Evolutionary conservation across 1,140 invertebrate species (phyloP).

Genomic region (Eumaeus atala): DNA sequence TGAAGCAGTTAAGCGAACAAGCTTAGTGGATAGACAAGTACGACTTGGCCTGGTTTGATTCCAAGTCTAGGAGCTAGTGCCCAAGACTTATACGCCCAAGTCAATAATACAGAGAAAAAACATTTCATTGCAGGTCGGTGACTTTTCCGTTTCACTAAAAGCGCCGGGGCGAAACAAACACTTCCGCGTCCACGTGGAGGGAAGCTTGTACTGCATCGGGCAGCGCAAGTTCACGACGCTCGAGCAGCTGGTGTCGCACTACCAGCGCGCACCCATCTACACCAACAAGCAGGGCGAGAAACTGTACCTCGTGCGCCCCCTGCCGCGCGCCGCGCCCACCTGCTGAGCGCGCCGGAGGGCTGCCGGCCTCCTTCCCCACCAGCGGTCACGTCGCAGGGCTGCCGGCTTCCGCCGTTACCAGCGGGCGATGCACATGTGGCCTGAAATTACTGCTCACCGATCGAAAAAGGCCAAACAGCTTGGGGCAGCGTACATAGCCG

Average conservation of each 20-base stretch:
- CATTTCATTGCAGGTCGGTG: conserved; percentile 87
- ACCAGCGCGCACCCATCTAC: conserved; percentile 98
- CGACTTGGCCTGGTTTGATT: too few species aligned
- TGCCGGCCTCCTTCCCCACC: not conserved
- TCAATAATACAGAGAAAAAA: too few species aligned
- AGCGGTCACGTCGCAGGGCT: not conserved
- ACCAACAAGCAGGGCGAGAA: conserved; percentile 97
- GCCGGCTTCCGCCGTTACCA: not conserved
- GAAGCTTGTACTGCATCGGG: conserved; percentile 95
- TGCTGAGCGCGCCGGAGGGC: conserved; percentile 41
- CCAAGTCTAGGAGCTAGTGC: too few species aligned
- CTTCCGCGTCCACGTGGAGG: conserved; percentile 98
- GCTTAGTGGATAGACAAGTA: too few species aligned
- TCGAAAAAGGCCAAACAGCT: not conserved
- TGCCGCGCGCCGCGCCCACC: conserved; percentile 78
- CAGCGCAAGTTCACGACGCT: conserved; percentile 97
- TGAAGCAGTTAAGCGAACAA: too few species aligned
- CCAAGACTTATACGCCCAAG: too few species aligned
- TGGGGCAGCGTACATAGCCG: too few species aligned
- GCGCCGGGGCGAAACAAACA: conserved; percentile 98
- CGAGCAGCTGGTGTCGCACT: conserved; percentile 98
- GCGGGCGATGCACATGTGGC: not conserved
- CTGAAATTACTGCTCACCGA: not conserved
- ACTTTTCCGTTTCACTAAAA: conserved; percentile 98
- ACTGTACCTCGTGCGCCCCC: conserved; percentile 90